Evolutionary conservation across 2,113 vertebrate genomes (phyloP).

Genomic region (Tapirus terrestris): DNA sequence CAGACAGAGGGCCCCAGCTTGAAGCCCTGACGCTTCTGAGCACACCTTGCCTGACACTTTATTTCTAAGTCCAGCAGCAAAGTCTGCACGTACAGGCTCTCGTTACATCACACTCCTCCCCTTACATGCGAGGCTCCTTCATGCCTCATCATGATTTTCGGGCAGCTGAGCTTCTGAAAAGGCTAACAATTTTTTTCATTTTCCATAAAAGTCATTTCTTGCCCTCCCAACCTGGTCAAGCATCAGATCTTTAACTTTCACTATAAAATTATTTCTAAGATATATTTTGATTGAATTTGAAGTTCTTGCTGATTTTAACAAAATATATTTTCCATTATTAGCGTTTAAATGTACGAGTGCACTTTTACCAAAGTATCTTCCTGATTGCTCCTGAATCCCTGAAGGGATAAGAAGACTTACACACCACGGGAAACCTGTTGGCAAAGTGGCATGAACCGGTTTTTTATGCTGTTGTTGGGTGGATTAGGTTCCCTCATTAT

Average conservation of each 20-base stretch:
- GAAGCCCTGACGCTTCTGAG: not conserved
- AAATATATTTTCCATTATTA: not conserved
- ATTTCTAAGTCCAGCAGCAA: not conserved
- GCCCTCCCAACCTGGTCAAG: not conserved
- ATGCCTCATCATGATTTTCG: not conserved
- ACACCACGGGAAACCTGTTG: not conserved
- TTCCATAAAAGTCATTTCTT: not conserved
- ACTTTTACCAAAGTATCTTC: not conserved
- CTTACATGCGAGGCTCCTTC: fast-evolving
- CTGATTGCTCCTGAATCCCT: fast-evolving
- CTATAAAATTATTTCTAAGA: not conserved
- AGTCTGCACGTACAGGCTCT: fast-evolving
- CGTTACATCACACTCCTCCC: fast-evolving
- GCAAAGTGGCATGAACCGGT: fast-evolving
- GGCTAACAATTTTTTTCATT: not conserved
- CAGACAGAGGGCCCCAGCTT: fast-evolving
- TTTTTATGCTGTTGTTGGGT: fast-evolving
- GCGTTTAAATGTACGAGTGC: fast-evolving
- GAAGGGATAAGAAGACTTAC: no score
- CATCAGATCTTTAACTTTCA: not conserved
- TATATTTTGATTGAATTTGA: not conserved
- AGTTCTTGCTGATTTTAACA: not conserved
- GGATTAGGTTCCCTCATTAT: not conserved
- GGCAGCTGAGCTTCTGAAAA: not conserved
- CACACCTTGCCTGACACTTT: fast-evolving